Evolutionary conservation across 1,140 invertebrate species (phyloP).

Genomic region (Cotesia glomerata): DNA sequence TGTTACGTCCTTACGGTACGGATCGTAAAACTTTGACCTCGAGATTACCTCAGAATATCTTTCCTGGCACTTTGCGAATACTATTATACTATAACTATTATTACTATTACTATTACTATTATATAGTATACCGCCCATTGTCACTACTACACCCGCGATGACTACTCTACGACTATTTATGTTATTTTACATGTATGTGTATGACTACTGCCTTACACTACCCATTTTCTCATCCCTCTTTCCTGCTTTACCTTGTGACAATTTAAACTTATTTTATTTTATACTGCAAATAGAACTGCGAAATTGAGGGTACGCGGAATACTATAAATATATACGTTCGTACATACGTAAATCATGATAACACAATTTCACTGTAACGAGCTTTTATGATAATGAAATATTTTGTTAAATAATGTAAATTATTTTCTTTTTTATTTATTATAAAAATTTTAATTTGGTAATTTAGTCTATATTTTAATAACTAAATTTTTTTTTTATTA

Average conservation of each 20-base stretch:
- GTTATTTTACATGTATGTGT: too few species aligned
- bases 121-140: neutral
- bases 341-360: too few species aligned
- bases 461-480: too few species aligned
- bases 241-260: neutral
- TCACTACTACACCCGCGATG: neutral
- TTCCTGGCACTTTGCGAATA: neutral
- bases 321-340: neutral
- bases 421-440: too few species aligned
- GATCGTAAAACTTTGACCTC: conserved; percentile 18
- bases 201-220: too few species aligned
- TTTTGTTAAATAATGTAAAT: too few species aligned
- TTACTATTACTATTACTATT: neutral
- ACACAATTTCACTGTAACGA: too few species aligned
- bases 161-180: too few species aligned
- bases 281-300: conserved; percentile 6
- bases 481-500: too few species aligned
- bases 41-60: conserved; percentile 9
- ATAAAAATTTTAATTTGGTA: too few species aligned
- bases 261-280: neutral
- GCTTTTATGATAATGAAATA: too few species aligned
- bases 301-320: neutral
- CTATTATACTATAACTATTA: neutral
- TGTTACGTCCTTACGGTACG: conserved; percentile 22
- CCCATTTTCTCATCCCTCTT: too few species aligned